Percentiles rank a stretch among this genome's conserved stretches.
Evolutionary conservation across 2,797 vertebrate genomes (phyloP).

Genomic region (Tangara arthus): DNA sequence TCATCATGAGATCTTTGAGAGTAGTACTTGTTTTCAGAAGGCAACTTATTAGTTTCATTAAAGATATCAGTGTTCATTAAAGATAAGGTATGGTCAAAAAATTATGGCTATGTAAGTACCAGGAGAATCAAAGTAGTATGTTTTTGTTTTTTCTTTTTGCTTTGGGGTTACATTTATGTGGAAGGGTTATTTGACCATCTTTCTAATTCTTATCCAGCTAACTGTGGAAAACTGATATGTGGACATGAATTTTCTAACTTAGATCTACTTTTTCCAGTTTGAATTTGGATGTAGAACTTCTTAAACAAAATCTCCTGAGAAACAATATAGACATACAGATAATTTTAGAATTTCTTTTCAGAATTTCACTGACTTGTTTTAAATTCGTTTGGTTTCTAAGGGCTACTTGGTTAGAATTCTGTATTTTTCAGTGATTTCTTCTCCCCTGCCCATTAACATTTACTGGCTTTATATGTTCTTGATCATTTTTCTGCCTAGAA

Average conservation of each 20-base stretch:
- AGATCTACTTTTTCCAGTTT: neutral
- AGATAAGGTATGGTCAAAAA: neutral
- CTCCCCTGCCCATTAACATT: fast-evolving
- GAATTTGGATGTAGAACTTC: neutral
- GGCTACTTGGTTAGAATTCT: neutral
- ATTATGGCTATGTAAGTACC: neutral
- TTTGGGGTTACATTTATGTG: neutral
- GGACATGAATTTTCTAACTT: neutral
- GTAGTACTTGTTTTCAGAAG: neutral
- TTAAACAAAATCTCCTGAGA: neutral
- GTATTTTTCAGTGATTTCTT: neutral
- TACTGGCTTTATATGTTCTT: neutral
- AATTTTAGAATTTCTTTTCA: neutral
- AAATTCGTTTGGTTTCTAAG: neutral
- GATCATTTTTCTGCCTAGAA: neutral
- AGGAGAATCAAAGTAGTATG: neutral
- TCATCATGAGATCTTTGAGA: neutral
- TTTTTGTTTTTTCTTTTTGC: fast-evolving
- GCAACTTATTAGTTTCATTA: neutral
- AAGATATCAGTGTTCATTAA: neutral
- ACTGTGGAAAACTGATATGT: neutral
- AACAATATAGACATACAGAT: neutral
- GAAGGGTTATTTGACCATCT: neutral
- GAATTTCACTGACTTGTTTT: neutral
- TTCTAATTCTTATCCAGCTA: neutral